Evolutionary conservation across 2,113 vertebrate genomes (phyloP), one percentile per base, ranked within the genome.

Genomic region (Semnornis frantzii): DNA sequence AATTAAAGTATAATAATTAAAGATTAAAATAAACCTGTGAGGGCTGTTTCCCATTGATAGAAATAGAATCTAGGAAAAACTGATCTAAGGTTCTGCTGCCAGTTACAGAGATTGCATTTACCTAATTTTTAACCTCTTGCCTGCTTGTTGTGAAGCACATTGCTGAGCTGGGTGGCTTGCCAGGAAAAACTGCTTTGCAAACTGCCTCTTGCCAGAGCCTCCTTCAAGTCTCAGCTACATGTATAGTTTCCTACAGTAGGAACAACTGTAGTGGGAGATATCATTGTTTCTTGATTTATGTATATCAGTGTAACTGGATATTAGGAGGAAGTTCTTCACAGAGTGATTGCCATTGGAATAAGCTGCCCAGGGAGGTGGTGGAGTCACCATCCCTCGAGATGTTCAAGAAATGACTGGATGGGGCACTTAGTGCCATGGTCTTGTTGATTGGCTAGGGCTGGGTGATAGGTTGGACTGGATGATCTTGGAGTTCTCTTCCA

Each of bases 1-100:
- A 94, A 83, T 75, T 90, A 69, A 80, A 87, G 52, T 48, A 58
- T 21, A 81, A 83, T 71, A 90, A 93, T 92, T 92, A 83, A 87
- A 87, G 28, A 90, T 84, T 84, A 65, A 93, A 91, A 85, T 80
- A 93, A 91, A 65, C 54, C 62, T 39, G 1, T 33, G 59, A 90
- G 73, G 30, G 44, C 5, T 88, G 48, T 94, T 87, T 77, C 57
- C 70, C 57, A 80, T 28, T 33, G 21, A 80, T 19, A 89, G 46
- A 87, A 94, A 87, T 12, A 93, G 42, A 87, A 85, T 34, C 33
- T 21, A 34, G 57, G 37, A 75, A 93, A 94, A 83, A 81, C 9
- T 23, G 10, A 83, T 71, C n/a, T 55, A 54, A 78, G 34, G 8
- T 69, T 87, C 54, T 82, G 33, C 37, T 83, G 65, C 6, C 9